Evolutionary conservation across 2,888 invertebrate genomes (phyloP).

Genomic region (Rhagonycha lutea): DNA sequence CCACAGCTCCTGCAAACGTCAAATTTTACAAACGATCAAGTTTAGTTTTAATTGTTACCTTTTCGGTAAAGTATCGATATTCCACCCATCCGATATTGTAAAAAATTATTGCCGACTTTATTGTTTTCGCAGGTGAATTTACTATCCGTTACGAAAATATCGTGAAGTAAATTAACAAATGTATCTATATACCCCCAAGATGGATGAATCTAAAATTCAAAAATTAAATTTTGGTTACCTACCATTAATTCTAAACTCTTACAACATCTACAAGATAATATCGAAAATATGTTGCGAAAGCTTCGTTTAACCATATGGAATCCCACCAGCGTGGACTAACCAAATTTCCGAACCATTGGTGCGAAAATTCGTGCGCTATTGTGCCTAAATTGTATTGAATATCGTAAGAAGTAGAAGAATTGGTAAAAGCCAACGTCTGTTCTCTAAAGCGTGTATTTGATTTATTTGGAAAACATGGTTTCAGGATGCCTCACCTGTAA

Average conservation of each 20-base stretch:
- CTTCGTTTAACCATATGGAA: conserved; percentile 55
- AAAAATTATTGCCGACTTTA: not conserved
- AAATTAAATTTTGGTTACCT: not conserved
- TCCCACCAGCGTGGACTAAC: conserved; percentile 53
- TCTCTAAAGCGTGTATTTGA: not conserved
- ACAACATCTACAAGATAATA: conserved; percentile 46
- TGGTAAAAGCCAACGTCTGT: not conserved
- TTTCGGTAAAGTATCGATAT: not conserved
- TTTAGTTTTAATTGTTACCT: not conserved
- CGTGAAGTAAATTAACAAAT: conserved; percentile 48
- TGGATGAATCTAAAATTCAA: conserved; percentile 37
- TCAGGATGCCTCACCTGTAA: conserved; percentile 59
- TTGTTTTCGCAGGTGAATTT: not conserved
- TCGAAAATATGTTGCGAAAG: conserved; percentile 61
- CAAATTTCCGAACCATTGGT: conserved; percentile 59
- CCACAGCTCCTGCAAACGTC: not conserved
- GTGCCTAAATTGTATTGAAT: conserved; percentile 28
- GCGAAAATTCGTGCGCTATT: conserved; percentile 61
- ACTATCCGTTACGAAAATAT: not conserved
- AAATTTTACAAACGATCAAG: not conserved
- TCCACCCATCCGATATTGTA: not conserved
- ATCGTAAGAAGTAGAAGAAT: not conserved
- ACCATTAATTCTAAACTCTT: not conserved
- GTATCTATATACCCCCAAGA: conserved; percentile 53
- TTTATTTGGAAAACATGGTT: not conserved